Percentiles rank a stretch among this genome's conserved stretches.
Evolutionary conservation across 2,888 invertebrate genomes (phyloP).

Genomic region (Thymelicus acteon): DNA sequence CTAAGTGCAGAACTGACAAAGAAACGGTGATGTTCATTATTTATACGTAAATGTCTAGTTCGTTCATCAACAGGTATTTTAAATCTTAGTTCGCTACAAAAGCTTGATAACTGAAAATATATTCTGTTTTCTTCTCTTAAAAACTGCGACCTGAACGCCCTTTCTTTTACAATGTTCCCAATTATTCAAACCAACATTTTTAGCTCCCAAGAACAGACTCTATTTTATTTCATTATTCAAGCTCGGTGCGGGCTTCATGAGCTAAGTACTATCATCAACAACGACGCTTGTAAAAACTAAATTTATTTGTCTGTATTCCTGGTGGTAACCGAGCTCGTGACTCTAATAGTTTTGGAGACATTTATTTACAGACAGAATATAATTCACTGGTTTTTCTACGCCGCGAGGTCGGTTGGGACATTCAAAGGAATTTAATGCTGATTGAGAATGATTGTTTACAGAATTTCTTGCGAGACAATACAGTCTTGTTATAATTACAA

Average conservation of each 20-base stretch:
- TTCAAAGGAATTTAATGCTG: background rate
- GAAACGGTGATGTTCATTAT: no score
- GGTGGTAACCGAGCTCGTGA: conserved; percentile 3
- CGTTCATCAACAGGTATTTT: background rate
- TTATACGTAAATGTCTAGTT: background rate
- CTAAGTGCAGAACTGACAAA: no score
- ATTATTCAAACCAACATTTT: conserved; percentile 6
- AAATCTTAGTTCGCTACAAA: background rate
- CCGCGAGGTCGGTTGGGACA: background rate
- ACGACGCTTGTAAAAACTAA: conserved; percentile 25
- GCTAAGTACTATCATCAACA: conserved; percentile 27
- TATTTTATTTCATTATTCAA: conserved; percentile 14
- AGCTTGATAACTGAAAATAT: background rate
- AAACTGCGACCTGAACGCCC: background rate
- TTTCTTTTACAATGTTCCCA: background rate
- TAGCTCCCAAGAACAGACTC: conserved; percentile 9
- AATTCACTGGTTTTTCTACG: background rate
- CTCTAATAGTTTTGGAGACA: conserved; percentile 7
- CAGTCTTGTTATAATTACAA: background rate
- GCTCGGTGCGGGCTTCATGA: conserved; percentile 10
- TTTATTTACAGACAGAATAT: background rate
- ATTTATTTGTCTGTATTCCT: conserved; percentile 3
- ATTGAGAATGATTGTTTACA: background rate
- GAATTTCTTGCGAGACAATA: background rate
- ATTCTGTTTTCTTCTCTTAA: background rate